These are phyloP conservation scores for Drosophila sucinea DNA, from an alignment of 1,140 invertebrate species.

Conservation along the genomic window DNA sequence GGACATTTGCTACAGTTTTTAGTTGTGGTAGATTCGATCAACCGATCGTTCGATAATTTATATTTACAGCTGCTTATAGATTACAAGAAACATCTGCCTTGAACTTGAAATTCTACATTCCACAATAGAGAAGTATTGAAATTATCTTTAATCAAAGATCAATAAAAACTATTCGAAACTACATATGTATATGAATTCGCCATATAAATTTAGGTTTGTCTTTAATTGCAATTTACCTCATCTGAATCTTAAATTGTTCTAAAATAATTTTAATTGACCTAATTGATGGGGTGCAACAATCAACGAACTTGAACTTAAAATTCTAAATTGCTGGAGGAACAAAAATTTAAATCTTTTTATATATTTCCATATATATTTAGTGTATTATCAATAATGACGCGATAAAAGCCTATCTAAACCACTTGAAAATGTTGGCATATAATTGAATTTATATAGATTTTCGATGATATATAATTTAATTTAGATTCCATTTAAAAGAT, in stretches of 20 bases:
- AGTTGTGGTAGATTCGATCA: slow-evolving; percentile 14
- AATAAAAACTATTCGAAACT: no score
- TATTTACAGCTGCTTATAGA: slow-evolving; percentile 12
- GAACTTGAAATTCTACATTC: slow-evolving; percentile 5
- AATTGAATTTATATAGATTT: slow-evolving; percentile 17
- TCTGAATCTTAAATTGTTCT: no score
- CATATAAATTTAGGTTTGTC: no score
- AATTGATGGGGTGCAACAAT: no score
- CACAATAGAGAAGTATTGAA: background rate
- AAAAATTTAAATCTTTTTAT: background rate
- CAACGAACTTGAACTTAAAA: background rate
- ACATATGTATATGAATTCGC: no score
- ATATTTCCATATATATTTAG: background rate
- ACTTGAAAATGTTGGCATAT: slow-evolving; percentile 17
- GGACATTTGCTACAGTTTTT: slow-evolving; percentile 19
- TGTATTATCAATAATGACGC: slow-evolving; percentile 1
- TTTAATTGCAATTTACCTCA: no score
- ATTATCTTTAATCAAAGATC: no score
- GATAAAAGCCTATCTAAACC: slow-evolving; percentile 17
- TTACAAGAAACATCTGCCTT: slow-evolving; percentile 9
- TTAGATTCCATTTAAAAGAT: slow-evolving; percentile 13
- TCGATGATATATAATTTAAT: slow-evolving; percentile 11
- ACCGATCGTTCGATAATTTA: background rate
- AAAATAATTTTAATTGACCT: no score
- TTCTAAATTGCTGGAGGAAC: background rate